These are phyloP conservation scores for Pomacea maculata DNA, from an alignment of 1,140 invertebrate genomes.

Conservation along the genomic window DNA sequence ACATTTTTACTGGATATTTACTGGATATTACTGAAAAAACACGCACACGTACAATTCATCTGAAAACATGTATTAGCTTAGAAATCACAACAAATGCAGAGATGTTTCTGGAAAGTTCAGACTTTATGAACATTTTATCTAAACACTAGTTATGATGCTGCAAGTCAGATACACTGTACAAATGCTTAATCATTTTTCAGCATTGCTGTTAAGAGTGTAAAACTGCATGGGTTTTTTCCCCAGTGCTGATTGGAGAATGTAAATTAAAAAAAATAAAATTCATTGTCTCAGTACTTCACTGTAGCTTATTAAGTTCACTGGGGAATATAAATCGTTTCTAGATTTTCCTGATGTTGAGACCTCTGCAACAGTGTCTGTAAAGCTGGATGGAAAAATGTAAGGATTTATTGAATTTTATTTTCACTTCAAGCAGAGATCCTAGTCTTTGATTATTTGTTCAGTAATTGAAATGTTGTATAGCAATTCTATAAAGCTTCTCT, in stretches of 20 bases:
- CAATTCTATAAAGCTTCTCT: too few relatives aligned
- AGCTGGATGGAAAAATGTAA: slow-evolving; percentile 28
- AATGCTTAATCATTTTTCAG: background rate
- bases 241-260: background rate
- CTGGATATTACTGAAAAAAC: too few relatives aligned
- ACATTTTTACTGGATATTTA: background rate
- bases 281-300: too few relatives aligned
- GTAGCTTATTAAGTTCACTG: too few relatives aligned
- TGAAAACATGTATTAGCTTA: background rate
- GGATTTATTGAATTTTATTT: background rate
- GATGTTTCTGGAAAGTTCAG: background rate
- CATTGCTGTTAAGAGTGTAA: background rate
- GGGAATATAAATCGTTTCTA: background rate
- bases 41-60: background rate
- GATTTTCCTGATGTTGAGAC: slow-evolving; percentile 32
- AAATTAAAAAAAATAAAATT: background rate
- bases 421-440: background rate
- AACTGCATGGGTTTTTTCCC: background rate
- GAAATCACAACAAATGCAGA: background rate
- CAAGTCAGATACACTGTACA: background rate
- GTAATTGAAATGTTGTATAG: background rate
- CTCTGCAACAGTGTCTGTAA: slow-evolving; percentile 12
- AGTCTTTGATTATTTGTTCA: background rate
- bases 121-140: background rate
- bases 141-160: background rate